Evolutionary conservation across 1,140 invertebrate genomes (phyloP).

Genomic region (Cyclargus thomasi): DNA sequence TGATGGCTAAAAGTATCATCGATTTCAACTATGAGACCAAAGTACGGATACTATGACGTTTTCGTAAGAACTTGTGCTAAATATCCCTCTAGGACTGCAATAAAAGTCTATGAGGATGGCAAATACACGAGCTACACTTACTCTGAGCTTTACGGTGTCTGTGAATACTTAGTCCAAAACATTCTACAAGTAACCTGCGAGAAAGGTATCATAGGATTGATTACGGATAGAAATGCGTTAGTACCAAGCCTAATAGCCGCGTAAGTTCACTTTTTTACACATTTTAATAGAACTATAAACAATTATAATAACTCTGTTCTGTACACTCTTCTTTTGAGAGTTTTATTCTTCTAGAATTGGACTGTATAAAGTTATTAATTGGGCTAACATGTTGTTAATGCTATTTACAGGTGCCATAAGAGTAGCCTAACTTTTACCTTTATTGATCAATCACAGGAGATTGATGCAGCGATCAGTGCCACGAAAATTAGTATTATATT

Average conservation of each 20-base stretch:
- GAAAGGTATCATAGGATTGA: constrained; percentile 52
- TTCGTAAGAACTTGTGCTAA: constrained; percentile 57
- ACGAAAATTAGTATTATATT: constrained; percentile 50
- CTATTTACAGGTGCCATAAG: constrained; percentile 63
- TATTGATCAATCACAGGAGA: constrained; percentile 48
- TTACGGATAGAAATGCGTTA: constrained; percentile 55
- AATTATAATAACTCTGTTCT: no score
- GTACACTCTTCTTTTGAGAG: no score
- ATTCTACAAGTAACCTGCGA: constrained; percentile 51
- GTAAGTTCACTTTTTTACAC: constrained; percentile 39
- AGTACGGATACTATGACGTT: constrained; percentile 58
- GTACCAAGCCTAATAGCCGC: constrained; percentile 60
- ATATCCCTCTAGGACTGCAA: constrained; percentile 46
- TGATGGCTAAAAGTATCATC: background rate
- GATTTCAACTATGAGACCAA: constrained; percentile 43
- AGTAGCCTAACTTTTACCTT: constrained; percentile 66
- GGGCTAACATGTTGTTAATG: background rate
- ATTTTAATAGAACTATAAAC: no score
- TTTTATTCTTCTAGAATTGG: no score
- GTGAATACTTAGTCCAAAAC: constrained; percentile 63
- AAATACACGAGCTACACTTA: constrained; percentile 50
- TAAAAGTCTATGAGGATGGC: constrained; percentile 43
- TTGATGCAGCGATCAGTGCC: constrained; percentile 38
- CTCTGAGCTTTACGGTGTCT: constrained; percentile 59
- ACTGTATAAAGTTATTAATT: background rate